Evolutionary conservation across 2,888 invertebrate genomes (phyloP).

Genomic region (Neoascia interrupta): DNA sequence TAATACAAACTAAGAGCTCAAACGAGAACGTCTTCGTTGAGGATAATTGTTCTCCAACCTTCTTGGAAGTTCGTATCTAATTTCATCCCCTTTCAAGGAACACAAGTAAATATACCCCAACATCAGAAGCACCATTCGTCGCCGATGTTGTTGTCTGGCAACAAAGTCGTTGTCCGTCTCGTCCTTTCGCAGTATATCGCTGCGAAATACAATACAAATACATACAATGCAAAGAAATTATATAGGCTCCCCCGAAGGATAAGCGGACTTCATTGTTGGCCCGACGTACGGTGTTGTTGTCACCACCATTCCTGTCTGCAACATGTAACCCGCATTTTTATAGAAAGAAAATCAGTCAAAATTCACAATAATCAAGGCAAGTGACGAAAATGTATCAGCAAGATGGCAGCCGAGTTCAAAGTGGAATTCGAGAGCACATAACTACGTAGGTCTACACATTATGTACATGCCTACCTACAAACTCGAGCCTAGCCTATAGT

Average conservation of each 20-base stretch:
- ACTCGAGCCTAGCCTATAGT: too few species aligned
- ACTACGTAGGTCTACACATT: background rate
- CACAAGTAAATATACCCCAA: background rate
- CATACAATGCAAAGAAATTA: background rate
- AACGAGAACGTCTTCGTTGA: conserved; percentile 16
- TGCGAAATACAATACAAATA: conserved; percentile 26
- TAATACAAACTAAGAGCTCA: background rate
- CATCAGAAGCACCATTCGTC: conserved; percentile 18
- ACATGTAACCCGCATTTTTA: conserved; percentile 50
- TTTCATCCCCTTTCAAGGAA: conserved; percentile 24
- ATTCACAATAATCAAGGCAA: background rate
- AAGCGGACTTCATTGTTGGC: conserved; percentile 15
- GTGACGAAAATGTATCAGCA: background rate
- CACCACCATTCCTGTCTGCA: conserved; percentile 27
- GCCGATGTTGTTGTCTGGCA: conserved; percentile 52
- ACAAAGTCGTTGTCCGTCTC: conserved; percentile 44
- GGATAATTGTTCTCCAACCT: conserved; percentile 23
- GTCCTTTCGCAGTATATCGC: conserved; percentile 12
- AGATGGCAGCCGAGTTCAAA: conserved; percentile 22
- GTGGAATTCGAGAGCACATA: conserved; percentile 30
- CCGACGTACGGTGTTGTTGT: background rate
- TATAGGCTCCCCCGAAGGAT: conserved; percentile 14
- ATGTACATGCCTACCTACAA: background rate
- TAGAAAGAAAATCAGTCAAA: conserved; percentile 23
- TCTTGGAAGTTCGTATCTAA: conserved; percentile 41